A percentile compares a stretch with the other conserved stretches of the same genome.
These are phyloP conservation scores for Dolichallabes microphthalmus DNA, from an alignment of 2,113 vertebrate species.

Conservation along the genomic window DNA sequence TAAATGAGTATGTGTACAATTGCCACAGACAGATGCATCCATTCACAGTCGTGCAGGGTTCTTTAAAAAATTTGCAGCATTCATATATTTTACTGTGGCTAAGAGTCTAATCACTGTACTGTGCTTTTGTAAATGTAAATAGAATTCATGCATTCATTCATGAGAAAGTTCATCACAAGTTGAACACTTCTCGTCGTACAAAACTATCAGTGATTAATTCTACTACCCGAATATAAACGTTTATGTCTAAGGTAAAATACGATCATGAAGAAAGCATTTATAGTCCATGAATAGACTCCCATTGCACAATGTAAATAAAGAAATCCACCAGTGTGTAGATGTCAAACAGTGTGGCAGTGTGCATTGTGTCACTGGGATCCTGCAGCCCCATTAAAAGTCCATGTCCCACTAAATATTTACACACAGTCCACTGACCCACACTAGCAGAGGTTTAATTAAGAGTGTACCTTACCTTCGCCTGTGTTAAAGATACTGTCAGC, in stretches of 20 bases:
- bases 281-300: background rate
- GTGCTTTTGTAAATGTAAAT: too few species aligned
- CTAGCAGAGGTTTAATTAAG: background rate
- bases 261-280: background rate
- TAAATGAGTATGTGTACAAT: too few species aligned
- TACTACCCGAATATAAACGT: background rate
- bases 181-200: too few species aligned
- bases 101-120: too few species aligned
- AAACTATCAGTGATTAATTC: too few species aligned
- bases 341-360: background rate
- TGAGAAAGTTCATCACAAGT: too few species aligned
- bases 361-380: background rate
- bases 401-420: slow-evolving; percentile 1
- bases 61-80: too few species aligned
- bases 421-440: slow-evolving; percentile 19
- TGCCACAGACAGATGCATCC: too few species aligned
- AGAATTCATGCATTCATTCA: too few species aligned
- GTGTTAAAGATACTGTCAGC: background rate
- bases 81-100: too few species aligned
- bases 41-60: too few species aligned
- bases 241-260: background rate
- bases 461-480: background rate
- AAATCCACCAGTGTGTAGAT: background rate
- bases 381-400: background rate
- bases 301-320: background rate